Evolutionary conservation across 1,140 invertebrate species (phyloP), one percentile per base, ranked within the genome.

Genomic region (Amphibalanus amphitrite): DNA sequence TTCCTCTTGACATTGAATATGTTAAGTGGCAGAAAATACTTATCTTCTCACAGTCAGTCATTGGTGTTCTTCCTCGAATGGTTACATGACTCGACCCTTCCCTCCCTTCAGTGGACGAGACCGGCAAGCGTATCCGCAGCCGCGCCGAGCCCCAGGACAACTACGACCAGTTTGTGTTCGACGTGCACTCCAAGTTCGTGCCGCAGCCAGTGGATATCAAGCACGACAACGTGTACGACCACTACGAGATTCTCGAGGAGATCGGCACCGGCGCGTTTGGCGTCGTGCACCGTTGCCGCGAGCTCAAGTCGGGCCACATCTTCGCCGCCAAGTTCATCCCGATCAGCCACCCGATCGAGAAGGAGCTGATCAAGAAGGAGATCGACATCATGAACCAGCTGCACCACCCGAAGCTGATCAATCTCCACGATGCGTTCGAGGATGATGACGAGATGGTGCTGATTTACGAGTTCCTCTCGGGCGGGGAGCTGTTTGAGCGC

Each of bases 251-350:
- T 73, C 84, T 98, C 26, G 97, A 99, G 82, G 97, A 99, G 85
- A 95, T 99, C 77, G 97, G 97, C 77, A 95, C 92, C 74, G 97
- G 97, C 69, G 96, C 97, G 6, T 99, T 99, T 80, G 97, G 97
- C 70, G 96, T 98, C 30, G 97, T 99, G 0, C 97, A 99, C 79
- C 85, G 97, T 33, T 98, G 95, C 79, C 86, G 95, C 28, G 97
- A 99, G 82, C 88, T 93, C 74, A 86, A 91, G 30, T 97, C 95
- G 69, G 96, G 96, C 25, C 93, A 96, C 78, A 93, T 93, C 69
- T 99, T 97, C 81, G 97, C 97, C 0, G 97, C 96, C 65, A 99
- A 99, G 83, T 99, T 99, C 80, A 98, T 99, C 77, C 95, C 95
- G 3, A 94, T 95, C 25, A 89, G 93, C 0, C 92, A 95, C 77